These are phyloP conservation scores for Blera fallax DNA, from an alignment of 2,888 invertebrate species.

Conservation along the genomic window DNA sequence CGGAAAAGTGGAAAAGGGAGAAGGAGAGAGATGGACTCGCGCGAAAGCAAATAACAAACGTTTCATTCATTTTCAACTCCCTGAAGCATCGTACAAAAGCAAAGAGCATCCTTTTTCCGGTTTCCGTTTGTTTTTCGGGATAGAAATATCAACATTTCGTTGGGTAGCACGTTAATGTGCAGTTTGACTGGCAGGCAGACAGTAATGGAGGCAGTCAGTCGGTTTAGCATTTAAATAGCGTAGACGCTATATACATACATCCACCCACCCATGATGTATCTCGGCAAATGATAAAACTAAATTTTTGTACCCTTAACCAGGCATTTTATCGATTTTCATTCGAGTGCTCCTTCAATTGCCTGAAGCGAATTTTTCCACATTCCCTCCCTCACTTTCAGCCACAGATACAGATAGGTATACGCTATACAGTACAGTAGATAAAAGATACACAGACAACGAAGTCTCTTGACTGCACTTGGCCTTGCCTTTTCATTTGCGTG, in stretches of 20 bases:
- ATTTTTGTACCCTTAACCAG: conserved; percentile 53
- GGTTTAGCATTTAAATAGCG: conserved; percentile 69
- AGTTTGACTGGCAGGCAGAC: conserved; percentile 70
- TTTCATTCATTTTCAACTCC: conserved; percentile 30
- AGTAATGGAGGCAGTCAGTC: conserved; percentile 67
- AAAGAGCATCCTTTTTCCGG: conserved; percentile 72
- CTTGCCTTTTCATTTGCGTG: conserved; percentile 12
- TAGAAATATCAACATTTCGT: conserved; percentile 67
- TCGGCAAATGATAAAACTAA: conserved; percentile 62
- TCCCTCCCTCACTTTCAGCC: conserved; percentile 10
- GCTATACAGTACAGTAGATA: too few species aligned
- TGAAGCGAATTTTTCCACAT: conserved; percentile 51
- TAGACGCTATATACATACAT: neutral
- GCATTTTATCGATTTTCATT: conserved; percentile 71
- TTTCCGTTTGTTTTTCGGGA: conserved; percentile 71
- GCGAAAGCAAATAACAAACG: conserved; percentile 52
- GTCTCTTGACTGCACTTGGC: conserved; percentile 33
- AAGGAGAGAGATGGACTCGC: conserved; percentile 1
- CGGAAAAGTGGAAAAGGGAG: neutral
- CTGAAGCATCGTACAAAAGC: conserved; percentile 51
- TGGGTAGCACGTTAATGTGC: conserved; percentile 57
- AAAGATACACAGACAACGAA: neutral
- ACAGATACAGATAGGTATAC: conserved; percentile 2
- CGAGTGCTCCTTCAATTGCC: conserved; percentile 70
- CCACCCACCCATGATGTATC: conserved; percentile 9